Base-by-base conservation (phyloP, 2,888 invertebrate species). In the Latrodectus hesperus region DNA sequence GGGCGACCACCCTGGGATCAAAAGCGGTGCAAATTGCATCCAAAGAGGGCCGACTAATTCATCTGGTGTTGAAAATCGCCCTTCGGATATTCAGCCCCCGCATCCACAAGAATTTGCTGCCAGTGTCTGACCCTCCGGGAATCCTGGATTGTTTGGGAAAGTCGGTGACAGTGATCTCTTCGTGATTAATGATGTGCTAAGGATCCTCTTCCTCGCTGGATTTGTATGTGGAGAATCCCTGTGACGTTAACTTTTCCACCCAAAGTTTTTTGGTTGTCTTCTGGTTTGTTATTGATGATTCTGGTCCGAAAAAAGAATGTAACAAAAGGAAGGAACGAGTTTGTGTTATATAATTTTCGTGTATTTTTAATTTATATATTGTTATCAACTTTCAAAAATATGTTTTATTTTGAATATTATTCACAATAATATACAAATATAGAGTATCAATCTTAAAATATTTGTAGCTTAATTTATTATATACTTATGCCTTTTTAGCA, bases 111-210 rank as follows among this genome's bases (percentile, higher is more conserved):
- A 52, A 74, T 74, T 55, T 74, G 75, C 60, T 73, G 80, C 53
- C 22, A 1, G 38, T 38, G 38, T 51, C 70, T 64, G 71, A 71
- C 79, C 80, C 65, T 64, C 72, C 17, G 71, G 78, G 80, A 55
- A 51, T 17, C n/a, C 9, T 64, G 60, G 51, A 72, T 75, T 75
- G 75, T 75, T 75, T 75, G 55, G 75, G 60, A 64, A 38, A 67
- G 68, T 67, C 70, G 67, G 49, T 17, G 52, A n/a, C 17, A 17
- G 78, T 70, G 78, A 78, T 78, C 78, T 78, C 68, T 78, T 14
- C 38, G 82, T 82, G 82, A 82, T 82, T 82, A 82, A 82, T 82
- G 82, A 75, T 22, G 75, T 75, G 38, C 75, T 38, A 14, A 22
- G 60, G 75, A 76, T 26, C 53, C 73, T 68, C 67, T 68, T 17